Conservation (phyloP, 2,113 vertebrate genomes). For the Ameiurus melas region DNA sequence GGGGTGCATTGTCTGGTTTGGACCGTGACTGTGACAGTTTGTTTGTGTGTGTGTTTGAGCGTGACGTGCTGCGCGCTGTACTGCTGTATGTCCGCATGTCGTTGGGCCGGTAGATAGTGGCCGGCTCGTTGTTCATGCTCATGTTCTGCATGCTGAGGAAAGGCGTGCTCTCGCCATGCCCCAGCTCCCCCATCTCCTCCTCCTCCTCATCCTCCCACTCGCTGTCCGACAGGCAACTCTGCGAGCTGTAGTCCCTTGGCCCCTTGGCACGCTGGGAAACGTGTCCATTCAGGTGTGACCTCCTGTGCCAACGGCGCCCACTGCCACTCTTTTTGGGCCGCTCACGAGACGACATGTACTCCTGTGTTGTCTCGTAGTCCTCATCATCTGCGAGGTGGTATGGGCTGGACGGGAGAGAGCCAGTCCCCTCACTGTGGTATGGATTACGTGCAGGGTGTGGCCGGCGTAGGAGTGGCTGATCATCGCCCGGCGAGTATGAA, state of each 20-base stretch:
- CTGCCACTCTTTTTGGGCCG: conserved; percentile 74
- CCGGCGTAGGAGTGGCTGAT: conserved; percentile 87
- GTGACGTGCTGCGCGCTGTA: conserved; percentile 77
- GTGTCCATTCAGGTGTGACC: conserved; percentile 88
- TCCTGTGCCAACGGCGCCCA: conserved; percentile 83
- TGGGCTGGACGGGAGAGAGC: conserved; percentile 93
- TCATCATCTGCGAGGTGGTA: conserved; percentile 91
- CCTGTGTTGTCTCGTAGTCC: conserved; percentile 96
- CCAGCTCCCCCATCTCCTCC: conserved; percentile 76
- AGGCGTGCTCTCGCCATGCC: conserved; percentile 88
- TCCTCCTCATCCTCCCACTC: conserved; percentile 81
- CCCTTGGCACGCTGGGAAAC: conserved; percentile 80
- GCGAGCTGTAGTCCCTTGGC: conserved; percentile 89
- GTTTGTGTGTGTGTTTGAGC: conserved; percentile 78
- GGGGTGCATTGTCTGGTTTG: conserved; percentile 85
- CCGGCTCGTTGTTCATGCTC: conserved; percentile 75
- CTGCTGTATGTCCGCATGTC: conserved; percentile 90
- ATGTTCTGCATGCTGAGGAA: conserved; percentile 93
- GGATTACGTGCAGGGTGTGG: conserved; percentile 75
- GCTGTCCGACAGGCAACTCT: conserved; percentile 91
- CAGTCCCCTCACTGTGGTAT: conserved; percentile 86
- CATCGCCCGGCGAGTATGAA: conserved; percentile 84
- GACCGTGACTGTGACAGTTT: conserved; percentile 76
- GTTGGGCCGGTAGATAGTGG: conserved; percentile 75
- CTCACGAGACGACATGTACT: conserved; percentile 87